phyloP scores from a whole-genome alignment of 2,888 invertebrate species.

The Mylabris sibirica region DNA sequence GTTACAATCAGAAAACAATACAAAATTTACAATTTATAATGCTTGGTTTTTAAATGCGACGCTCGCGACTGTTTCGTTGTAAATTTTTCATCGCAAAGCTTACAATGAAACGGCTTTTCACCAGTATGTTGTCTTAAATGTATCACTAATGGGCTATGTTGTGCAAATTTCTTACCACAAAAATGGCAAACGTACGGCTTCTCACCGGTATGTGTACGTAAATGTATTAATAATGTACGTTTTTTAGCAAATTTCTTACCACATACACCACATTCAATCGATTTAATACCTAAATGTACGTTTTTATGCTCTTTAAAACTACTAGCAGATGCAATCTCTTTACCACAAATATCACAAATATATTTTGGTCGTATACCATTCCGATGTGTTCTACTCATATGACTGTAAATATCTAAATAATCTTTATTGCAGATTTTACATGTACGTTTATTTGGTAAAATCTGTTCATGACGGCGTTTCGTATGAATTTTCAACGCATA shows the following conservation, averaged over 20 bases:
- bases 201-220: constrained; percentile 58
- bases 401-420: constrained; percentile 14
- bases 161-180: constrained; percentile 47
- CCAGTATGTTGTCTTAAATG: constrained; percentile 61
- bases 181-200: constrained; percentile 54
- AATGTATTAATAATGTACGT: constrained; percentile 49
- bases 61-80: not conserved
- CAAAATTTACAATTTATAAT: constrained; percentile 8
- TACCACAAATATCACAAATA: constrained; percentile 51
- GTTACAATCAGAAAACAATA: too few relatives aligned
- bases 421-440: constrained; percentile 53
- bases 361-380: constrained; percentile 30
- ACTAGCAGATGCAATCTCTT: constrained; percentile 60
- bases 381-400: constrained; percentile 1
- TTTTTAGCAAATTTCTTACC: constrained; percentile 63
- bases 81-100: constrained; percentile 24
- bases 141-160: constrained; percentile 61
- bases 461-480: constrained; percentile 24
- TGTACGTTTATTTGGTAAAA: constrained; percentile 48
- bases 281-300: constrained; percentile 54
- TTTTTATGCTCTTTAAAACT: constrained; percentile 48
- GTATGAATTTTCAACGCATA: constrained; percentile 50
- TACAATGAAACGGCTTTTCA: constrained; percentile 34
- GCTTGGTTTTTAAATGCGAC: constrained; percentile 12
- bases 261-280: constrained; percentile 61